These are phyloP conservation scores for Drosophila leontia DNA, from an alignment of 1,140 invertebrate species.

Conservation along the genomic window DNA sequence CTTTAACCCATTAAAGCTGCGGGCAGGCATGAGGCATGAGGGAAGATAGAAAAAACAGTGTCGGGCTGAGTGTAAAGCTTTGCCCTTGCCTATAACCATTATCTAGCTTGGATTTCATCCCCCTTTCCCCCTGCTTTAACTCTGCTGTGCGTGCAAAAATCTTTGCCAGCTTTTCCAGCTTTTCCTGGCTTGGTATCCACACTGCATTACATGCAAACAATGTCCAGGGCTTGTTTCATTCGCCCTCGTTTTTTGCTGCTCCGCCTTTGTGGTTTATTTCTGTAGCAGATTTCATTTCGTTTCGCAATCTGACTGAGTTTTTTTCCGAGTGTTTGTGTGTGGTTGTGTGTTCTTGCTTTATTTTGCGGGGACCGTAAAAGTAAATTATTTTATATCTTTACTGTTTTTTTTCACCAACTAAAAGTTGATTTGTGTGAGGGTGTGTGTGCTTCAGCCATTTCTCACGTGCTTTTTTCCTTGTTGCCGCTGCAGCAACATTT, in stretches of 20 bases:
- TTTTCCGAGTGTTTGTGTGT: slow-evolving; percentile 20
- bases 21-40: too few relatives aligned
- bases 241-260: slow-evolving; percentile 18
- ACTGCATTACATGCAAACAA: slow-evolving; percentile 63
- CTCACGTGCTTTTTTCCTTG: slow-evolving; percentile 61
- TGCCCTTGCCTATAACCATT: slow-evolving; percentile 41
- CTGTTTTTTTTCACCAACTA: slow-evolving; percentile 26
- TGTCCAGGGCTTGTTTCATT: slow-evolving; percentile 49
- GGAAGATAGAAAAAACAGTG: neutral
- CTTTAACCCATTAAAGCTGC: slow-evolving; percentile 66
- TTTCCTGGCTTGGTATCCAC: slow-evolving; percentile 23
- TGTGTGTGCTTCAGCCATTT: slow-evolving; percentile 53
- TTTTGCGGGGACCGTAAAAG: slow-evolving; percentile 49
- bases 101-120: slow-evolving; percentile 21
- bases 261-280: slow-evolving; percentile 66
- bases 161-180: slow-evolving; percentile 49
- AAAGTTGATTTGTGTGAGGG: slow-evolving; percentile 58
- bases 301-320: slow-evolving; percentile 55
- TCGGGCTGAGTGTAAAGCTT: slow-evolving; percentile 16
- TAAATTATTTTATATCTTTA: slow-evolving; percentile 78
- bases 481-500: slow-evolving; percentile 53
- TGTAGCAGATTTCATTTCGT: slow-evolving; percentile 77
- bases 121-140: slow-evolving; percentile 10
- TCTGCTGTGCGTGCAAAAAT: slow-evolving; percentile 70
- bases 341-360: slow-evolving; percentile 7